These are phyloP conservation scores for Neodiprion pinetum DNA, from an alignment of 1,140 invertebrate genomes.

Conservation along the genomic window DNA sequence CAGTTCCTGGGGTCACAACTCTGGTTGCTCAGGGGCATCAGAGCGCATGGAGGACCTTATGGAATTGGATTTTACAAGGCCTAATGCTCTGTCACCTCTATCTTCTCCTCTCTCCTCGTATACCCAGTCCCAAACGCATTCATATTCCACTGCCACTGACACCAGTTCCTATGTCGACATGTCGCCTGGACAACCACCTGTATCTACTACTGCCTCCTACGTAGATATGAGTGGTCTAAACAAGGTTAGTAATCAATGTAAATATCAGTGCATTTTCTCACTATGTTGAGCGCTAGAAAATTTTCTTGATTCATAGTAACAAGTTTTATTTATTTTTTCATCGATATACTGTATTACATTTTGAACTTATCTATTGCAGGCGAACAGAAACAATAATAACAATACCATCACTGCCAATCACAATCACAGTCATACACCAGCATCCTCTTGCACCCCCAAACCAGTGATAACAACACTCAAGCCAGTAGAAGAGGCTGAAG, in stretches of 20 bases:
- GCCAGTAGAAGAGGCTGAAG: conserved; percentile 56
- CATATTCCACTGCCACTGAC: conserved; percentile 57
- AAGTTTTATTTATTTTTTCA: conserved; percentile 8
- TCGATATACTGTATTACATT: neutral
- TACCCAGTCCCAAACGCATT: conserved; percentile 41
- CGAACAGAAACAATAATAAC: conserved; percentile 57
- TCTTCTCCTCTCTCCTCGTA: conserved; percentile 50
- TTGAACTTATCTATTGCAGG: conserved; percentile 33
- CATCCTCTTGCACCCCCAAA: conserved; percentile 48
- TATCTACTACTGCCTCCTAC: conserved; percentile 53
- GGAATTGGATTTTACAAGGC: conserved; percentile 79
- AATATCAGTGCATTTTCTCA: conserved; percentile 19
- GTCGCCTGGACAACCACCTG: conserved; percentile 57
- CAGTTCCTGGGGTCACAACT: conserved; percentile 66
- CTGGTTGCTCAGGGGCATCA: conserved; percentile 55
- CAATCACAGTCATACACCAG: conserved; percentile 51
- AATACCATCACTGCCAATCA: conserved; percentile 59
- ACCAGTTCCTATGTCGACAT: conserved; percentile 67
- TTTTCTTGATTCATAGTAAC: neutral
- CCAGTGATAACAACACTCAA: conserved; percentile 54
- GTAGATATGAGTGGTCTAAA: conserved; percentile 61
- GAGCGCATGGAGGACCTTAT: conserved; percentile 79
- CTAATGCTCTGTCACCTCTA: conserved; percentile 47
- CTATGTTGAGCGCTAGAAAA: neutral
- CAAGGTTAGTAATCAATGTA: conserved; percentile 42